These are phyloP conservation scores for Daptonema setosum DNA, from an alignment of 2,888 invertebrate species.

Conservation along the genomic window DNA sequence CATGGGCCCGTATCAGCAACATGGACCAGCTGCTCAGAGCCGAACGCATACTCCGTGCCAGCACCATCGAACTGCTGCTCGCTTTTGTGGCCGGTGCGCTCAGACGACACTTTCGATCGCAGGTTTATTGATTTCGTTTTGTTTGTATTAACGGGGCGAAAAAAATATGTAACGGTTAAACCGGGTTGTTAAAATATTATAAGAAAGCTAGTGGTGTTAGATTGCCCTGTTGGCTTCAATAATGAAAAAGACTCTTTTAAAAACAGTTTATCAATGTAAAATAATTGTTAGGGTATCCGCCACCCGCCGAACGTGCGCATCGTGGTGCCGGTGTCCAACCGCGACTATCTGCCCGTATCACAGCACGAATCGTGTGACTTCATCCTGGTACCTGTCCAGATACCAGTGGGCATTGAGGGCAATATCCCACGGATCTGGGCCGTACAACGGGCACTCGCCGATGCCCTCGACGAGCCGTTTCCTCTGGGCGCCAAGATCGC, in stretches of 20 bases:
- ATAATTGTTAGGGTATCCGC: slow-evolving; percentile 8
- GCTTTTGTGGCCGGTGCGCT: slow-evolving; percentile 12
- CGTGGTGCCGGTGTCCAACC: slow-evolving; percentile 9
- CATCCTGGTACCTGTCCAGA: slow-evolving; percentile 21
- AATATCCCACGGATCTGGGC: slow-evolving; percentile 40
- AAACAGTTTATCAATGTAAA: neutral
- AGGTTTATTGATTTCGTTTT: neutral
- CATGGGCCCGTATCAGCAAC: slow-evolving; percentile 8
- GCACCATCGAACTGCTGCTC: slow-evolving; percentile 10
- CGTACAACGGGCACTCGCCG: slow-evolving; percentile 34
- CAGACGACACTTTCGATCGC: slow-evolving; percentile 9
- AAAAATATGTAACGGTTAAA: neutral
- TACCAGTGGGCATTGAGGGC: slow-evolving; percentile 39
- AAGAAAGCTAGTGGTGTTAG: neutral
- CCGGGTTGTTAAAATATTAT: neutral
- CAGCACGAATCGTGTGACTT: slow-evolving; percentile 12
- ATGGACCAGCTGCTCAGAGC: slow-evolving; percentile 8
- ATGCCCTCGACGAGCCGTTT: slow-evolving; percentile 14
- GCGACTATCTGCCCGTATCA: slow-evolving; percentile 6
- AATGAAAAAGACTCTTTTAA: neutral
- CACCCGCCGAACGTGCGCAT: slow-evolving; percentile 12
- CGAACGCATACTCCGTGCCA: slow-evolving; percentile 11
- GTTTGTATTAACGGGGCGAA: neutral
- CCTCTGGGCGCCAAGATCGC: slow-evolving; percentile 2
- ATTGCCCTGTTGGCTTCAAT: no score